Percentiles rank a stretch among this genome's conserved stretches.
phyloP scores from a whole-genome alignment of 2,797 vertebrate genomes.

The Ataeniobius toweri region DNA sequence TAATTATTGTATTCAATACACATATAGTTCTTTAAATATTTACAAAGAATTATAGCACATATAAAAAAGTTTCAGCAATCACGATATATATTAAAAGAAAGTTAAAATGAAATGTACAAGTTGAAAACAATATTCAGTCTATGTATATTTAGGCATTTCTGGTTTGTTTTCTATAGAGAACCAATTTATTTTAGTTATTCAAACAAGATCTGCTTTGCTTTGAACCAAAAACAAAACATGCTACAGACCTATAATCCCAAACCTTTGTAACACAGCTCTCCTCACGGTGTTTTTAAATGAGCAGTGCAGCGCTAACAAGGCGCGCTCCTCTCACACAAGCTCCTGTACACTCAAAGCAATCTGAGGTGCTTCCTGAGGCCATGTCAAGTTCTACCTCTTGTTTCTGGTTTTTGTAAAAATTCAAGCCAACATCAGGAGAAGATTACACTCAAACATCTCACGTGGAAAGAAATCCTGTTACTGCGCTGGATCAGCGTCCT shows the following conservation, averaged over 20 bases:
- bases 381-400: slow-evolving; percentile 5
- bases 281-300: slow-evolving; percentile 1
- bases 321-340: background rate
- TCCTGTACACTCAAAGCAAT: slow-evolving; percentile 9
- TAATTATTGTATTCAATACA: background rate
- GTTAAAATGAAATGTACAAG: background rate
- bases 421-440: background rate
- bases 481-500: background rate
- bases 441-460: background rate
- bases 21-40: background rate
- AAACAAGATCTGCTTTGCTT: background rate
- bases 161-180: background rate
- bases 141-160: background rate
- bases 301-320: background rate
- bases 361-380: slow-evolving; percentile 3
- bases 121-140: background rate
- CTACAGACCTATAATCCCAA: background rate
- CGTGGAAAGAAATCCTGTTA: background rate
- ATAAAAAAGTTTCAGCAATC: background rate
- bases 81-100: background rate
- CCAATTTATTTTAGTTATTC: too few relatives aligned
- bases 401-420: slow-evolving; percentile 17
- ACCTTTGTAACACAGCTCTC: background rate
- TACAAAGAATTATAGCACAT: background rate
- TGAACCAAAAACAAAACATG: background rate